A percentile compares a stretch with the other conserved stretches of the same genome.
These are phyloP conservation scores for Bovichtus diacanthus DNA, from an alignment of 2,797 vertebrate genomes.

Conservation along the genomic window DNA sequence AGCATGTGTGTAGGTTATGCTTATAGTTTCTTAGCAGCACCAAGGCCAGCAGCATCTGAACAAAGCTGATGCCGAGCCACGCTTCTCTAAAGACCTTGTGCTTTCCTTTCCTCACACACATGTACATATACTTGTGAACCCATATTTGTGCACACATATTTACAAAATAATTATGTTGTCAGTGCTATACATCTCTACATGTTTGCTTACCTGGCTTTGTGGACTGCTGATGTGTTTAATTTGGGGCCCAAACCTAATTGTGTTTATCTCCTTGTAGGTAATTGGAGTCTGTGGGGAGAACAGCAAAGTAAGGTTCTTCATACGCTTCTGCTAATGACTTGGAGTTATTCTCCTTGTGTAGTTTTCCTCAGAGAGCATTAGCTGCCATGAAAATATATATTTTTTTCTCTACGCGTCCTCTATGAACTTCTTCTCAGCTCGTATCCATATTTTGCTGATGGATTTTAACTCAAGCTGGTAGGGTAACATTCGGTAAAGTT, in stretches of 20 bases:
- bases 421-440: constrained; percentile 36
- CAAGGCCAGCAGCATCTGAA: constrained; percentile 32
- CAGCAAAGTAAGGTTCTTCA: constrained; percentile 94
- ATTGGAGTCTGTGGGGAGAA: constrained; percentile 99
- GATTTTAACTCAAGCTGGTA: constrained; percentile 12
- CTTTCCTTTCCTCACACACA: constrained; percentile 6
- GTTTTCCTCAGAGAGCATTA: constrained; percentile 48
- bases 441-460: neutral
- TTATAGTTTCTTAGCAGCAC: constrained; percentile 29
- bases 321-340: constrained; percentile 52
- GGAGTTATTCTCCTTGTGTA: constrained; percentile 37
- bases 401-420: constrained; percentile 9
- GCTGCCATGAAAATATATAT: constrained; percentile 23
- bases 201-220: constrained; percentile 47
- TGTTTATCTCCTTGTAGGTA: constrained; percentile 87
- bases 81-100: constrained; percentile 19
- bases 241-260: constrained; percentile 51
- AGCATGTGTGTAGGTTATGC: constrained; percentile 18
- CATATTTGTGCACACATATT: constrained; percentile 19
- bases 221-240: constrained; percentile 26
- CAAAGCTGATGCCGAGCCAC: constrained; percentile 12
- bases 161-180: constrained; percentile 31
- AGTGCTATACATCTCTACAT: neutral
- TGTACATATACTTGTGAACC: neutral
- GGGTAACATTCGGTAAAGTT: neutral